phyloP scores from a whole-genome alignment of 2,113 vertebrate genomes.

The Rhabdomys dilectus region DNA sequence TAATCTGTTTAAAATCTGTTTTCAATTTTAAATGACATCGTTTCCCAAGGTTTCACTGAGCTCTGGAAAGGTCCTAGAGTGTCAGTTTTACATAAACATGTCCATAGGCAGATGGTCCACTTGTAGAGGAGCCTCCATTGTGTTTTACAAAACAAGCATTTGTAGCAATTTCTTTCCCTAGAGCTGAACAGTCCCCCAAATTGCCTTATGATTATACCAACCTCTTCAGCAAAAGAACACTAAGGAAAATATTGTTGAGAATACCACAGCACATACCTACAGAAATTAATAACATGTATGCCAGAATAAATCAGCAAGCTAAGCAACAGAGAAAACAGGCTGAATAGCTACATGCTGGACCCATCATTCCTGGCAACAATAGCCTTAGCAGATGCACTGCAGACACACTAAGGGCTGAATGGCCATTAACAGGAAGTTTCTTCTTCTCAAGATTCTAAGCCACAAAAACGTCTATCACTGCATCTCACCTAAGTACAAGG shows the following conservation, averaged over 20 bases:
- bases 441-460: background rate
- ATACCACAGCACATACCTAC: background rate
- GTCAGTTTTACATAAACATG: background rate
- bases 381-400: background rate
- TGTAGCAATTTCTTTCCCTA: background rate
- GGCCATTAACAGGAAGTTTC: background rate
- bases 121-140: background rate
- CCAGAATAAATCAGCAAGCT: background rate
- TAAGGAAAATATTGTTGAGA: conserved; percentile 17
- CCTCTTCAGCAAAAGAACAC: conserved; percentile 49
- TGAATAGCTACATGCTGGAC: background rate
- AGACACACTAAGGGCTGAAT: background rate
- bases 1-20: background rate
- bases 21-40: background rate
- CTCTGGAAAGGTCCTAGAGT: background rate
- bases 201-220: background rate
- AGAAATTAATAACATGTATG: conserved; percentile 1
- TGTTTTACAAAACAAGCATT: conserved; percentile 14
- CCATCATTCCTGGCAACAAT: background rate
- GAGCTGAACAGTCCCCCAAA: background rate
- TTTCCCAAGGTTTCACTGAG: background rate
- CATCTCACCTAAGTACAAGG: background rate
- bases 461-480: background rate
- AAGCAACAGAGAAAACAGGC: background rate
- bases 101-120: background rate